These are phyloP conservation scores for Thereva nobilitata DNA, from an alignment of 2,888 invertebrate genomes.

Conservation along the genomic window DNA sequence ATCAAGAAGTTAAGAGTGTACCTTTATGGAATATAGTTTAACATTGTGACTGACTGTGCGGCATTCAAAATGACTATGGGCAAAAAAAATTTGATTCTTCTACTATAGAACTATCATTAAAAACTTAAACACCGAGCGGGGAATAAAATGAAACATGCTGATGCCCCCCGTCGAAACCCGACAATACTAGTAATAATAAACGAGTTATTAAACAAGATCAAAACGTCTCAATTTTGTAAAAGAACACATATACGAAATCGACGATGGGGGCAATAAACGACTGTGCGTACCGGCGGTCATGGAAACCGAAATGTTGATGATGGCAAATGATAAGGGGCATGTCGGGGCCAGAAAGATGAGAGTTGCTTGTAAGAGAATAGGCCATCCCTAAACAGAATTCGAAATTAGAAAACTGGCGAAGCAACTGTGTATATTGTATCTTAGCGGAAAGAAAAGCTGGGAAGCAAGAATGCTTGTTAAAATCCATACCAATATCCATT, in stretches of 20 bases:
- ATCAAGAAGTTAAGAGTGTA: slow-evolving; percentile 46
- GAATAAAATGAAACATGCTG: slow-evolving; percentile 40
- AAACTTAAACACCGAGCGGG: slow-evolving; percentile 39
- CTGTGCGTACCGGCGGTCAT: slow-evolving; percentile 49
- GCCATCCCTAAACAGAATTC: slow-evolving; percentile 4
- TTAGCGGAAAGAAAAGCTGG: slow-evolving; percentile 44
- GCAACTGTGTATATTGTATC: slow-evolving; percentile 36
- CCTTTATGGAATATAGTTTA: slow-evolving; percentile 46
- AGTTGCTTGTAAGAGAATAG: slow-evolving; percentile 11
- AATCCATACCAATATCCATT: slow-evolving; percentile 47
- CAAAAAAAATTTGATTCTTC: slow-evolving; percentile 45
- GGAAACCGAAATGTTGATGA: slow-evolving; percentile 50
- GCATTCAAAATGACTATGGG: slow-evolving; percentile 48
- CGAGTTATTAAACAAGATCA: slow-evolving; percentile 22
- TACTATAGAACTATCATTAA: slow-evolving; percentile 39
- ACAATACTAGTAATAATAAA: slow-evolving; percentile 1
- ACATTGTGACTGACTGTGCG: slow-evolving; percentile 49
- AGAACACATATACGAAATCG: slow-evolving; percentile 27
- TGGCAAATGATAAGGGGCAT: slow-evolving; percentile 13
- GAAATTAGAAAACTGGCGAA: slow-evolving; percentile 23
- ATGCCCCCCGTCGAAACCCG: slow-evolving; percentile 36
- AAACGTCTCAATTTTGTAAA: slow-evolving; percentile 26
- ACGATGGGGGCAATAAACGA: background rate
- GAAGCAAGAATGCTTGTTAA: slow-evolving; percentile 47
- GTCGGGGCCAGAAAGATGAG: slow-evolving; percentile 9